Percentiles rank a stretch among this genome's conserved stretches.
Conservation (phyloP, 2,113 vertebrate species). For the Pyxicephalus adspersus region DNA sequence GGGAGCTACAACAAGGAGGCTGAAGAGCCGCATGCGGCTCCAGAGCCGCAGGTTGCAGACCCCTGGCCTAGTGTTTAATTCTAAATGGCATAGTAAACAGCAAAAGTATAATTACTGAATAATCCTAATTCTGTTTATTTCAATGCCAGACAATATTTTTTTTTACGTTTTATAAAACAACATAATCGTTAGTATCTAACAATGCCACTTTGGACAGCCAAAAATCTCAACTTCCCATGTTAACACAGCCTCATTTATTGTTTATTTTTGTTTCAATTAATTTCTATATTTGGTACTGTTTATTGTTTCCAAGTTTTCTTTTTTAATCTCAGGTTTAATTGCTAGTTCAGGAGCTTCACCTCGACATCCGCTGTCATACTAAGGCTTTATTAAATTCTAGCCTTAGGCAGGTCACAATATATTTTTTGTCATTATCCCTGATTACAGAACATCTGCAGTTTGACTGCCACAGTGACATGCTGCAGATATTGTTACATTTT, state of each 20-base stretch:
- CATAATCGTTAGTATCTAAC: no score
- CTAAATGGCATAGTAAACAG: no score
- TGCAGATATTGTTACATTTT: background rate
- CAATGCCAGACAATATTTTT: no score
- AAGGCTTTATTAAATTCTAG: slow-evolving; percentile 35
- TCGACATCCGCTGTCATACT: slow-evolving; percentile 6
- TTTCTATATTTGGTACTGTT: background rate
- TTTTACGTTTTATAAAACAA: no score
- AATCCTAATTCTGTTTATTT: no score
- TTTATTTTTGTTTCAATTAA: background rate
- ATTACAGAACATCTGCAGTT: slow-evolving; percentile 26
- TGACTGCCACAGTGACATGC: background rate
- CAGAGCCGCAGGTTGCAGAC: no score
- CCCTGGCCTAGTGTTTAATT: no score
- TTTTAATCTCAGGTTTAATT: slow-evolving; percentile 1
- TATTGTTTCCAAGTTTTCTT: background rate
- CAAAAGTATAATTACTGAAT: no score
- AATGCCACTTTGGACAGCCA: no score
- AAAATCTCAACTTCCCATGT: no score
- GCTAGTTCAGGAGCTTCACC: slow-evolving; percentile 19
- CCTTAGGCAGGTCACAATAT: slow-evolving; percentile 28
- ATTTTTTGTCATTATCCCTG: slow-evolving; percentile 38
- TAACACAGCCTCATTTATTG: background rate
- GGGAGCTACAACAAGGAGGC: no score
- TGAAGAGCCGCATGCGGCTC: no score